Evolutionary conservation across 2,113 vertebrate genomes (phyloP), one percentile per base, ranked within the genome.

Genomic region (Galemys pyrenaicus): DNA sequence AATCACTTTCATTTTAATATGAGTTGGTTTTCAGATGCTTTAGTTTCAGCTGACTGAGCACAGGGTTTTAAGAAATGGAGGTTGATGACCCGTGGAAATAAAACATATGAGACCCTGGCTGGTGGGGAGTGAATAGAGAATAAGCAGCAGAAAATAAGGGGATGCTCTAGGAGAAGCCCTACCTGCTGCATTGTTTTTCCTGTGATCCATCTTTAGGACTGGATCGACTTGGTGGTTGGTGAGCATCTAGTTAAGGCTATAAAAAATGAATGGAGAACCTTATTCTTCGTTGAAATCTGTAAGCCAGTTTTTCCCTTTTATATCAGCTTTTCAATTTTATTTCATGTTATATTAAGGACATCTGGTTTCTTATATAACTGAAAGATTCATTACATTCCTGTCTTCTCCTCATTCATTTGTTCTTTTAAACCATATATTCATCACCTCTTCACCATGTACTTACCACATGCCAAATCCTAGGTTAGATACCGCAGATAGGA

Each of bases 321-420:
- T 44, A 32, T 19, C 2, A 17, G 51, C 54, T 60, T 62, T 65
- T 49, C 73, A 20, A 65, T 79, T 85, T 78, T 46, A 16, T 49
- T 44, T 87, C 24, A 37, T 68, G 86, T 91, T 80, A 37, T 73
- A 35, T n/a, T 58, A 74, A 39, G 39, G 22, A 74, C 86, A 67
- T 26, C 46, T 77, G 80, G 70, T 19, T 87, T 46, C 24, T 71
- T 60, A 26, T 51, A 56, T 81, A 24, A 22, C 26, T 71, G 89
- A 78, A 30, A 68, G 78, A 80, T 1, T 16, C 1, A 37, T 60
- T 39, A 67, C 19, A 15, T 77, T 77, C 68, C 44, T 60, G 11
- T 83, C 70, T 62, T 92, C 64, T 94, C 91, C 46, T 89, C 44
- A 64, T 46, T 80, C 87, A 80, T 83, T 94, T 56, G 62, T 89